Percentiles rank a stretch among this genome's conserved stretches.
These are phyloP conservation scores for Eupithecia pulchellata DNA, from an alignment of 2,888 invertebrate genomes.

Conservation along the genomic window DNA sequence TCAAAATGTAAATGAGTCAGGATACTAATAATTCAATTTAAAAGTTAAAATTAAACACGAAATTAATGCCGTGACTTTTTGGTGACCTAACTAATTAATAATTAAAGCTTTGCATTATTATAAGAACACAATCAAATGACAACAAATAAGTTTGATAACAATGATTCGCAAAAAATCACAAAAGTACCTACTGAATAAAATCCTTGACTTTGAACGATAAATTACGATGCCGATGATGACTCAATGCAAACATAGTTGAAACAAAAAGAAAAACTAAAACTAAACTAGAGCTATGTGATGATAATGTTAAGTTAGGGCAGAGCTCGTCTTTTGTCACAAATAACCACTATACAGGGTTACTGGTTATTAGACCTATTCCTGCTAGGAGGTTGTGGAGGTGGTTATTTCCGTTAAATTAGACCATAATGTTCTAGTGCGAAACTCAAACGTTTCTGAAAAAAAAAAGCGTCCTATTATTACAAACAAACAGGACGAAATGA, in stretches of 20 bases:
- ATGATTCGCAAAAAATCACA: background rate
- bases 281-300: background rate
- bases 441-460: too few species aligned
- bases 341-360: too few species aligned
- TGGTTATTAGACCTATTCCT: too few species aligned
- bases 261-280: too few species aligned
- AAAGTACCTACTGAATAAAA: background rate
- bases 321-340: background rate
- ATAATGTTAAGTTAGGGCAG: background rate
- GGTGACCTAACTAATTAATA: background rate
- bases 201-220: slow-evolving; percentile 3
- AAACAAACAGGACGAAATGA: too few species aligned
- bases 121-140: background rate
- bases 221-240: background rate
- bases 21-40: background rate
- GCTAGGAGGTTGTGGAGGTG: too few species aligned
- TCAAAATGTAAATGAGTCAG: background rate
- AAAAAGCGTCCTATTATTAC: too few species aligned
- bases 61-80: background rate
- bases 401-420: too few species aligned
- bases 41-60: background rate
- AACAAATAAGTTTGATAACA: background rate
- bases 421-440: too few species aligned
- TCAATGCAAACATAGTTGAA: background rate
- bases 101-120: background rate